phyloP scores from a whole-genome alignment of 2,113 vertebrate genomes.

The Chionomys nivalis region DNA sequence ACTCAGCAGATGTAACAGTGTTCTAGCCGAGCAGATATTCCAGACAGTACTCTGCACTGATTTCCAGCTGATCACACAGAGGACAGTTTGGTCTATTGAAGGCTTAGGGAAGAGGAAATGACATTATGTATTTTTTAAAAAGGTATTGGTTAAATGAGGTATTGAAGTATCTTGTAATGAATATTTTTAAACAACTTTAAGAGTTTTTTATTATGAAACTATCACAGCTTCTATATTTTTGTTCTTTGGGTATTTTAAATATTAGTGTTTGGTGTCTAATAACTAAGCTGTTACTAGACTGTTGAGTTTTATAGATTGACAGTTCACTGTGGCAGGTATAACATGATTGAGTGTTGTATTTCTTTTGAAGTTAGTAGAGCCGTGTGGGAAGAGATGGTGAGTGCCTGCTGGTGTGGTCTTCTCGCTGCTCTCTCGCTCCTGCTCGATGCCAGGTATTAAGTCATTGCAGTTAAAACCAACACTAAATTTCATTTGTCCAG shows the following conservation, averaged over 20 bases:
- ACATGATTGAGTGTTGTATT: slow-evolving; percentile 37
- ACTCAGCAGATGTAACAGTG: neutral
- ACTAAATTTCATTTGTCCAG: slow-evolving; percentile 12
- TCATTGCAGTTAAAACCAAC: neutral
- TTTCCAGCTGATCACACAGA: neutral
- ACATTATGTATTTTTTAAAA: neutral
- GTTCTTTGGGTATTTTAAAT: slow-evolving; percentile 38
- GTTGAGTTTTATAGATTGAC: neutral
- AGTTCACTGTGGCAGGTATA: neutral
- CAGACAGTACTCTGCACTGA: neutral
- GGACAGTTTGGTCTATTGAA: neutral
- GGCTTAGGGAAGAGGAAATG: neutral
- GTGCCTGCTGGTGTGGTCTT: slow-evolving; percentile 98
- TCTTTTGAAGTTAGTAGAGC: slow-evolving; percentile 89
- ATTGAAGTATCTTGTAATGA: neutral
- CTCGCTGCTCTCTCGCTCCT: slow-evolving; percentile 97
- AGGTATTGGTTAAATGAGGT: neutral
- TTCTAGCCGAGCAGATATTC: neutral
- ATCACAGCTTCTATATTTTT: neutral
- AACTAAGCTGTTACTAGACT: slow-evolving; percentile 22
- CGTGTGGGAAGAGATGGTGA: slow-evolving; percentile 99
- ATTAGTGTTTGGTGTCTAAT: slow-evolving; percentile 4
- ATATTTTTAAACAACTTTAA: slow-evolving; percentile 13
- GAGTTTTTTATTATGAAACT: slow-evolving; percentile 34
- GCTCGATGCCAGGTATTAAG: slow-evolving; percentile 95